phyloP scores from a whole-genome alignment of 2,888 invertebrate genomes.

The Trissolcus japonicus region DNA sequence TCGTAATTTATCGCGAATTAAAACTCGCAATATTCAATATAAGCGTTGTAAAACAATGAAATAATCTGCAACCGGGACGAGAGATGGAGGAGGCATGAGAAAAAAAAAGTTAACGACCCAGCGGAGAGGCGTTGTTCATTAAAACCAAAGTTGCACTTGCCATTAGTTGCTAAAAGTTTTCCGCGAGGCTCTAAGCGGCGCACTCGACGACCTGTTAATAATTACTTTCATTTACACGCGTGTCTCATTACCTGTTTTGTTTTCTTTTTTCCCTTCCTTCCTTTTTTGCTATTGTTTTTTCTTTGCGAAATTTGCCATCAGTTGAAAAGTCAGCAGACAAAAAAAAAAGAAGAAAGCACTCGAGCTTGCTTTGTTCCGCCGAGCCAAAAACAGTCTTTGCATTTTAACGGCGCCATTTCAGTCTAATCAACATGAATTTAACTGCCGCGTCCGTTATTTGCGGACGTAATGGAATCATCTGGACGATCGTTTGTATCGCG shows the following conservation, averaged over 20 bases:
- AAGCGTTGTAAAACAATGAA: not conserved
- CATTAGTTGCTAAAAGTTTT: slow-evolving; percentile 11
- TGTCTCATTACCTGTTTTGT: slow-evolving; percentile 1
- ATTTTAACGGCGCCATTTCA: too few species aligned
- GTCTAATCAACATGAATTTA: too few species aligned
- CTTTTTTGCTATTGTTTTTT: not conserved
- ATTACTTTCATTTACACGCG: slow-evolving; percentile 16
- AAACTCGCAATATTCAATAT: not conserved
- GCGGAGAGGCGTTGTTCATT: slow-evolving; percentile 7
- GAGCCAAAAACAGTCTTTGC: too few species aligned
- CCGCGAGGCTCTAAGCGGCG: not conserved
- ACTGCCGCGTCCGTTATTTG: too few species aligned
- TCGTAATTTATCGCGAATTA: too few species aligned
- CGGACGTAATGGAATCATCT: too few species aligned
- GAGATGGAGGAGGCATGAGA: not conserved
- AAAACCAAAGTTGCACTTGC: slow-evolving; percentile 5
- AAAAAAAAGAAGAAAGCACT: too few species aligned
- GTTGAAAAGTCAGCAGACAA: too few species aligned
- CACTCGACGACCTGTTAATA: slow-evolving; percentile 13
- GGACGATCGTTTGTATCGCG: too few species aligned
- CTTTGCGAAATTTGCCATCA: not conserved
- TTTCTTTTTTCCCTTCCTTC: too few species aligned
- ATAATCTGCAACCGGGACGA: not conserved
- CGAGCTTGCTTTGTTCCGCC: too few species aligned
- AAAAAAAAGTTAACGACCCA: slow-evolving; percentile 5